phyloP scores from a whole-genome alignment of 2,888 invertebrate species.

The Ochropleura plecta region DNA sequence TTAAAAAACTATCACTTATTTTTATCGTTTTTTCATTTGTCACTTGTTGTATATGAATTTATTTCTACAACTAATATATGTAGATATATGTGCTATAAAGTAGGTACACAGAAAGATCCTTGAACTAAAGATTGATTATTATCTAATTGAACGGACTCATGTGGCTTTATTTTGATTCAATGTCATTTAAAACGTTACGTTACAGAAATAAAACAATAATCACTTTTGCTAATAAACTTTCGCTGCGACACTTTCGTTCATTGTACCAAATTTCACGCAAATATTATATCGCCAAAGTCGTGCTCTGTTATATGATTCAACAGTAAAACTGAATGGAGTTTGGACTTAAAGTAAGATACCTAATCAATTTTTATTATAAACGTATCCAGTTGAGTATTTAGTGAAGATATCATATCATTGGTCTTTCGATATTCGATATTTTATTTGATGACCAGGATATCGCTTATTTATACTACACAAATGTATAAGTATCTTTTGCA shows the following conservation, averaged over 20 bases:
- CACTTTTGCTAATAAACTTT: neutral
- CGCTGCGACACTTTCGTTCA: constrained; percentile 4
- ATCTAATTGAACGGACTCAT: neutral
- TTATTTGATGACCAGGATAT: constrained; percentile 14
- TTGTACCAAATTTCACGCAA: constrained; percentile 44
- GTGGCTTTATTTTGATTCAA: neutral
- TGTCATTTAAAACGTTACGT: constrained; percentile 6
- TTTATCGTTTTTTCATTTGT: neutral
- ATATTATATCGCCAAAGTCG: constrained; percentile 67
- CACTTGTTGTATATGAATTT: neutral
- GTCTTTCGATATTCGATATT: neutral
- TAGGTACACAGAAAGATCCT: constrained; percentile 3
- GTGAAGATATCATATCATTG: constrained; percentile 37
- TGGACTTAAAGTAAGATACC: constrained; percentile 28
- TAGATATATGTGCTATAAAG: neutral
- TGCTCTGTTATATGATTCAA: constrained; percentile 35
- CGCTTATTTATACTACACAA: too few relatives aligned
- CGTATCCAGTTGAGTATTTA: constrained; percentile 23
- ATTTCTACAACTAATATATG: neutral
- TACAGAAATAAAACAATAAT: neutral
- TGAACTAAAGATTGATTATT: constrained; percentile 2
- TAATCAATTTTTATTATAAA: constrained; percentile 41
- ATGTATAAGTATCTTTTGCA: neutral
- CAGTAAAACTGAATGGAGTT: constrained; percentile 48
- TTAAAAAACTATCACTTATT: neutral